These are phyloP conservation scores for Arrhamphus sclerolepis DNA, from an alignment of 2,797 vertebrate species.

Conservation along the genomic window DNA sequence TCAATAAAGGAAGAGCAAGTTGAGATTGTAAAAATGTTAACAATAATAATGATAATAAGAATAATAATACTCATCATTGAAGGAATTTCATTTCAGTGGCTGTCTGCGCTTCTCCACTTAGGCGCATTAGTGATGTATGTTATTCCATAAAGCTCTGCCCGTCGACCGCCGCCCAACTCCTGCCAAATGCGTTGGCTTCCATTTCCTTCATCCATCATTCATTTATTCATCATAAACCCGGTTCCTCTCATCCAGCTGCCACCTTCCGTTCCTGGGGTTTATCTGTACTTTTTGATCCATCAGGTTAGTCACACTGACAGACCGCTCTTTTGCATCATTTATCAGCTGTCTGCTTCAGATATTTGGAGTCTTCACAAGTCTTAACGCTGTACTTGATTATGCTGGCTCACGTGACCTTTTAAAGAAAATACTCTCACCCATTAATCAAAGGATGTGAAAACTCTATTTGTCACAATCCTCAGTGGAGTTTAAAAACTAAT, in stretches of 20 bases:
- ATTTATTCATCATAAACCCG: conserved; percentile 26
- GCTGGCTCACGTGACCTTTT: background rate
- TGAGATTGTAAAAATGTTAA: conserved; percentile 16
- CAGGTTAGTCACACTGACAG: conserved; percentile 2
- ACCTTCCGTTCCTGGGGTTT: conserved; percentile 11
- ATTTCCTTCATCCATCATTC: conserved; percentile 34
- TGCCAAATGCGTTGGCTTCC: conserved; percentile 42
- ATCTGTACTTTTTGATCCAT: conserved; percentile 18
- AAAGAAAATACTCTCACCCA: background rate
- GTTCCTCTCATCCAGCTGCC: conserved; percentile 18
- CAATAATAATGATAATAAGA: no score
- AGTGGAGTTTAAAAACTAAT: no score
- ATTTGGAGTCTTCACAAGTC: conserved; percentile 7
- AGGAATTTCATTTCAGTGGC: conserved; percentile 12
- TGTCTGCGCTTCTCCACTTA: conserved; percentile 8
- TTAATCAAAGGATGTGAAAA: background rate
- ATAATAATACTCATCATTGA: conserved; percentile 27
- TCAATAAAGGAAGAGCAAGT: background rate
- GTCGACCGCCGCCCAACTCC: conserved; percentile 20
- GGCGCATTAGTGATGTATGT: conserved; percentile 28
- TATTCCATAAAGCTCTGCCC: conserved; percentile 31
- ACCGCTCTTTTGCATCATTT: conserved; percentile 1
- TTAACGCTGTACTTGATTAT: background rate
- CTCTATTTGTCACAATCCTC: background rate
- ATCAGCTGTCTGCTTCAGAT: conserved; percentile 4